Conservation (phyloP, 2,113 vertebrate genomes). For the Carollia perspicillata region DNA sequence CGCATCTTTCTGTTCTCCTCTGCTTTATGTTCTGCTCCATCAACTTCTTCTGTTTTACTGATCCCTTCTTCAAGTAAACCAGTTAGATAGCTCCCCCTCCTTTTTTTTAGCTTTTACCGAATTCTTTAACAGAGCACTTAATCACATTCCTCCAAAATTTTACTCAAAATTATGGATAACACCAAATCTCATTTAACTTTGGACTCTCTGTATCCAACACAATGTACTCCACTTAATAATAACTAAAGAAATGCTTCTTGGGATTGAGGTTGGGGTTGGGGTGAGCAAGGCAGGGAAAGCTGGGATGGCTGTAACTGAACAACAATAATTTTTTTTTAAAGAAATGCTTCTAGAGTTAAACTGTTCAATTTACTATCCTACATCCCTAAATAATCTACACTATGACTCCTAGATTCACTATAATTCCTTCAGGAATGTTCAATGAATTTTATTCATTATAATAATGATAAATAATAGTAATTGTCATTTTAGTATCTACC, state of each 20-base stretch:
- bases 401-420: background rate
- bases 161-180: background rate
- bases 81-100: fast-evolving
- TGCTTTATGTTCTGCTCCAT: background rate
- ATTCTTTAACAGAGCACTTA: background rate
- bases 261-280: too few relatives aligned
- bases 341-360: background rate
- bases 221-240: background rate
- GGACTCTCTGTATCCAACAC: background rate
- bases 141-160: background rate
- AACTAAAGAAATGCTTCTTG: background rate
- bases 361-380: background rate
- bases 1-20: background rate
- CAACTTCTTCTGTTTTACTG: background rate
- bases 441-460: background rate
- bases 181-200: background rate
- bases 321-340: too few relatives aligned
- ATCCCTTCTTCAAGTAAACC: background rate
- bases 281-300: too few relatives aligned
- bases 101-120: background rate
- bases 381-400: background rate
- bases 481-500: background rate
- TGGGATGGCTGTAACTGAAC: too few relatives aligned
- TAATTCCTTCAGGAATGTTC: background rate
- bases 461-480: background rate